Conservation (phyloP, 2,888 invertebrate species). For the Periphyllus acericola region DNA sequence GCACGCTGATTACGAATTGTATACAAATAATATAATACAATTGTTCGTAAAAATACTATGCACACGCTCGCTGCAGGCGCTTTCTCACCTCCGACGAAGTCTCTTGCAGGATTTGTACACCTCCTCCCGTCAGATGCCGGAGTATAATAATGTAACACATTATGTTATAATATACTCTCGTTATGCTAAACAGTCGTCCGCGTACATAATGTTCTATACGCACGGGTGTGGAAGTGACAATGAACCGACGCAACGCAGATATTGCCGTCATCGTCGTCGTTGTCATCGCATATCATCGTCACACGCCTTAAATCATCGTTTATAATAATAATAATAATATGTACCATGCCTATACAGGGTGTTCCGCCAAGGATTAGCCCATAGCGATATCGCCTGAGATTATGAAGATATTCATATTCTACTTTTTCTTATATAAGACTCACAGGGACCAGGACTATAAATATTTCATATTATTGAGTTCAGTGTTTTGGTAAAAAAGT, state of each 20-base stretch:
- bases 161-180: background rate
- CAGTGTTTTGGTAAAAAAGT: too few relatives aligned
- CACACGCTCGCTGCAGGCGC: background rate
- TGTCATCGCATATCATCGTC: background rate
- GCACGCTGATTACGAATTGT: too few relatives aligned
- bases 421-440: too few relatives aligned
- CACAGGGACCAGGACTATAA: too few relatives aligned
- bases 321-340: background rate
- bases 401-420: too few relatives aligned
- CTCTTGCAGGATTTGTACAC: background rate
- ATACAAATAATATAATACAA: too few relatives aligned
- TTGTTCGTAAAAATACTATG: too few relatives aligned
- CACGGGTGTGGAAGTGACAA: background rate
- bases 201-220: background rate
- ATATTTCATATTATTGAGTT: too few relatives aligned
- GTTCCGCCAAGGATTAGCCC: too few relatives aligned
- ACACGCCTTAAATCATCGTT: background rate
- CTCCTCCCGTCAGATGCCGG: background rate
- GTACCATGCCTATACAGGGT: too few relatives aligned
- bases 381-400: too few relatives aligned
- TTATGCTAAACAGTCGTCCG: background rate
- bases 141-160: background rate
- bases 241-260: slow-evolving; percentile 4
- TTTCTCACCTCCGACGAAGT: background rate
- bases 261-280: background rate